A percentile compares a stretch with the other conserved stretches of the same genome.
Evolutionary conservation across 2,113 vertebrate genomes (phyloP).

Genomic region (Larimichthys polyactis): DNA sequence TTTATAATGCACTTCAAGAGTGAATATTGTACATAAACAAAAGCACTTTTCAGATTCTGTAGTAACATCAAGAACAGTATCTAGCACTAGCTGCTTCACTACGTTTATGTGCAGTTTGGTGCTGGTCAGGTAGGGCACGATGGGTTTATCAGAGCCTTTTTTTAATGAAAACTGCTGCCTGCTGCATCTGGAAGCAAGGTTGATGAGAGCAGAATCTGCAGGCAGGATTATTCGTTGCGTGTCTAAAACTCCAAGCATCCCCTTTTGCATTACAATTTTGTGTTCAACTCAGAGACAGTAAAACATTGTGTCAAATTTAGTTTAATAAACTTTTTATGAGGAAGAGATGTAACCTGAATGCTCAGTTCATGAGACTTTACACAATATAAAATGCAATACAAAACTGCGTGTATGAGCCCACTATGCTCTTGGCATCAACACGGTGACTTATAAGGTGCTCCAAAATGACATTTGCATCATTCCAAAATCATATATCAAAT

Average conservation of each 20-base stretch:
- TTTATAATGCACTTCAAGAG: neutral
- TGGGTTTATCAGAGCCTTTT: neutral
- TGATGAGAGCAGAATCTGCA: neutral
- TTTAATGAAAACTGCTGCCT: neutral
- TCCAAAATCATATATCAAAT: constrained; percentile 21
- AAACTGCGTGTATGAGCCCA: neutral
- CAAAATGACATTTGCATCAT: constrained; percentile 6
- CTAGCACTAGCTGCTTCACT: neutral
- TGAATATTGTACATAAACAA: neutral
- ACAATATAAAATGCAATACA: constrained; percentile 5
- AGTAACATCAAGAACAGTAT: neutral
- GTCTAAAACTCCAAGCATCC: neutral
- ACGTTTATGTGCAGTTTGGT: neutral
- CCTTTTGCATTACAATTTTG: neutral
- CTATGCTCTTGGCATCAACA: neutral
- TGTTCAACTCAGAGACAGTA: neutral
- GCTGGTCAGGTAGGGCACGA: neutral
- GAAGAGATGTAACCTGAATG: neutral
- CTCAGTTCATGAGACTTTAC: constrained; percentile 4
- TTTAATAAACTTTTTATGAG: neutral
- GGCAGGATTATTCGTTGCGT: neutral
- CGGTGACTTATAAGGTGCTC: neutral
- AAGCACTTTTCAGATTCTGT: neutral
- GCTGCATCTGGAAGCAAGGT: neutral
- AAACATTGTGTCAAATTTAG: neutral